Conservation (phyloP, 2,888 invertebrate genomes). For the Meteorus cinctellus region DNA sequence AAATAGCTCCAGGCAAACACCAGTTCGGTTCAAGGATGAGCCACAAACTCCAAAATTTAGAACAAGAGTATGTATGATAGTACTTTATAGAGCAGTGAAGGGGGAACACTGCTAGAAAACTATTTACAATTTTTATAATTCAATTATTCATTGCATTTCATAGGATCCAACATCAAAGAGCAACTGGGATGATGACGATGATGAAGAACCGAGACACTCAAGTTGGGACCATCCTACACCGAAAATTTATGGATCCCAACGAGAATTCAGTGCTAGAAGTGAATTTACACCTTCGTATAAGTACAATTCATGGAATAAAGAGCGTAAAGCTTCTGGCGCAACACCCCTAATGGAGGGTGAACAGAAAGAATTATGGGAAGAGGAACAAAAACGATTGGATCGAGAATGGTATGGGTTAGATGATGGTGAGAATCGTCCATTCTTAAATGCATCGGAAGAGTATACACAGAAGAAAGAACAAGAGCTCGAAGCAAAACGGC, state of each 20-base stretch:
- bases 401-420: conserved; percentile 98
- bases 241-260: conserved; percentile 73
- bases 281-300: conserved; percentile 91
- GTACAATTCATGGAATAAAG: conserved; percentile 85
- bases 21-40: conserved; percentile 85
- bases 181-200: conserved; percentile 88
- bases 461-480: conserved; percentile 95
- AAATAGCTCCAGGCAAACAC: conserved; percentile 57
- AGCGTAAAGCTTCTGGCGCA: conserved; percentile 78
- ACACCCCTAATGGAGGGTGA: conserved; percentile 77
- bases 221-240: conserved; percentile 97
- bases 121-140: background rate
- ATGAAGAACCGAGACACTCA: conserved; percentile 80
- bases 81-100: background rate
- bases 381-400: conserved; percentile 84
- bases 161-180: conserved; percentile 79
- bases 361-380: conserved; percentile 91
- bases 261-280: conserved; percentile 69
- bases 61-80: conserved; percentile 66
- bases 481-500: conserved; percentile 90
- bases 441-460: conserved; percentile 90
- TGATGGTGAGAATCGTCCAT: conserved; percentile 95
- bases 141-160: conserved; percentile 16
- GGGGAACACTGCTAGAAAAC: background rate
- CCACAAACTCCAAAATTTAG: conserved; percentile 86